Evolutionary conservation across 1,140 invertebrate genomes (phyloP).

Genomic region (Dinoponera quadriceps): DNA sequence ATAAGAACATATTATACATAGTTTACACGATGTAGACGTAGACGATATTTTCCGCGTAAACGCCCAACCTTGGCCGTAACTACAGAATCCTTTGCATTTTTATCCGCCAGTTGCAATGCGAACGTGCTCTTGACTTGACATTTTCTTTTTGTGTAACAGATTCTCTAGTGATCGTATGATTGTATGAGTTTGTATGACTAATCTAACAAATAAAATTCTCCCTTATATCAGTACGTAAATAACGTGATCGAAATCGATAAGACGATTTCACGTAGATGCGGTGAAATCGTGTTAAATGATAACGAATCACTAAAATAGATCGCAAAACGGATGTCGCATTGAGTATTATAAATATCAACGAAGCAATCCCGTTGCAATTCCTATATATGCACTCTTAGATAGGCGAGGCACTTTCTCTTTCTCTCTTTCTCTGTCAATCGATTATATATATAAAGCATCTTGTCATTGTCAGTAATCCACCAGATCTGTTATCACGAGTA

Average conservation of each 20-base stretch:
- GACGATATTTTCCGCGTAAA: too few relatives aligned
- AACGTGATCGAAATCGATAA: background rate
- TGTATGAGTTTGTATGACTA: background rate
- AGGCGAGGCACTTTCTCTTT: background rate
- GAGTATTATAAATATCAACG: conserved; percentile 14
- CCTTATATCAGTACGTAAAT: background rate
- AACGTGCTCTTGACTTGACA: too few relatives aligned
- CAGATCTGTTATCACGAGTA: conserved; percentile 19
- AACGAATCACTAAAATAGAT: background rate
- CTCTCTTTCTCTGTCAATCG: background rate
- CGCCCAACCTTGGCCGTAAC: too few relatives aligned
- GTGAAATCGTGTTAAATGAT: background rate
- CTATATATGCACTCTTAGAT: conserved; percentile 43
- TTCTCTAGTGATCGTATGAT: background rate
- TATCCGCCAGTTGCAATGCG: too few relatives aligned
- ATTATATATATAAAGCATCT: conserved; percentile 55
- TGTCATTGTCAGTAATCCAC: conserved; percentile 48
- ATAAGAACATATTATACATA: too few relatives aligned
- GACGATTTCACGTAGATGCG: background rate
- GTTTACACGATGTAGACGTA: too few relatives aligned
- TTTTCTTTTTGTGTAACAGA: background rate
- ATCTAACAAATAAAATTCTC: conserved; percentile 10
- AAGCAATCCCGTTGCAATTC: conserved; percentile 5
- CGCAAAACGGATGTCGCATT: background rate
- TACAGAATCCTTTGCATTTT: too few relatives aligned